phyloP scores from a whole-genome alignment of 2,888 invertebrate genomes.

The Tetramorium bicarinatum region DNA sequence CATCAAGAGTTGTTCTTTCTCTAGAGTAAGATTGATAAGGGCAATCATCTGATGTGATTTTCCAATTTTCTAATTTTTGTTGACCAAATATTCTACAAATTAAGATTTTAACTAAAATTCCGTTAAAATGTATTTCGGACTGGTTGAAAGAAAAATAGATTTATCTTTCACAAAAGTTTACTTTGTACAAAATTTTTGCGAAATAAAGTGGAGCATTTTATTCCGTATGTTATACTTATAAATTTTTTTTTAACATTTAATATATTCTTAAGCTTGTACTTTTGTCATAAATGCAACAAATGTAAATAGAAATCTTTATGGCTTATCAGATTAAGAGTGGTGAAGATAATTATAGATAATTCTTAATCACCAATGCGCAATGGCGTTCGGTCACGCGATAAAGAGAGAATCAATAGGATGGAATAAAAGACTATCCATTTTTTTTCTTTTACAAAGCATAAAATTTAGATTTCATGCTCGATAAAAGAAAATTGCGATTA shows the following conservation, averaged over 20 bases:
- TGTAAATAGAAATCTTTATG: neutral
- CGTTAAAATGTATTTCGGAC: neutral
- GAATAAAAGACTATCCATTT: neutral
- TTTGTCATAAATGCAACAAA: neutral
- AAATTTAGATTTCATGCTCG: neutral
- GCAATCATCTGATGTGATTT: neutral
- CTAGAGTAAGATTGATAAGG: neutral
- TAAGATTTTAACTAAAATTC: neutral
- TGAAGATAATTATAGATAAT: neutral
- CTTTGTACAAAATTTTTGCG: neutral
- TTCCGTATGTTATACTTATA: neutral
- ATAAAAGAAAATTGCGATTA: neutral
- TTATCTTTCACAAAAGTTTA: neutral
- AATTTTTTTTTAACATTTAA: neutral
- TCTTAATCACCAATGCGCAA: neutral
- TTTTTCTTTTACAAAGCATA: neutral
- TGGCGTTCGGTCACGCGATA: too few relatives aligned
- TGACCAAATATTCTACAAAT: neutral
- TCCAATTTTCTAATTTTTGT: neutral
- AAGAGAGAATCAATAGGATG: neutral
- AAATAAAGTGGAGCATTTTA: neutral
- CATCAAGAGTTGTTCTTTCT: neutral
- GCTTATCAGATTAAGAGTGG: neutral
- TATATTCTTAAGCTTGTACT: neutral
- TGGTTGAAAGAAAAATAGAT: neutral